A percentile compares a stretch with the other conserved stretches of the same genome.
phyloP scores from a whole-genome alignment of 2,797 vertebrate genomes.

The Tympanoctomys barrerae region DNA sequence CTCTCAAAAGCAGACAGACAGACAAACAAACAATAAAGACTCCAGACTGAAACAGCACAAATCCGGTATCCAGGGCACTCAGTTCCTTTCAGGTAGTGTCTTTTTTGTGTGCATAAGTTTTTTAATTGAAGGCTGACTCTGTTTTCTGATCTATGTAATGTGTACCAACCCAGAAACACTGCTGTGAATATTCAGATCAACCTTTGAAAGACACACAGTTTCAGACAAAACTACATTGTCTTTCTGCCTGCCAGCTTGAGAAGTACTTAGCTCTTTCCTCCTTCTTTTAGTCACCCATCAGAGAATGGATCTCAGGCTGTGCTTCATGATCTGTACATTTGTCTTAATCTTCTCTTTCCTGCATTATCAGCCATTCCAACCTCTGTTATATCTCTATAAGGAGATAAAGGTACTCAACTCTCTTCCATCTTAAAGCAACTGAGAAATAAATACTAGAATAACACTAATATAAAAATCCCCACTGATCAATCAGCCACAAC shows the following conservation, averaged over 20 bases:
- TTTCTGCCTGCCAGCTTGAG: not conserved
- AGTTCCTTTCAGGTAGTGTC: not conserved
- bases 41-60: not conserved
- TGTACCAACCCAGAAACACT: not conserved
- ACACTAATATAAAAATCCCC: not conserved
- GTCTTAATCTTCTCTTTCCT: not conserved
- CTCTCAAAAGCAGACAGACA: not conserved
- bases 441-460: not conserved
- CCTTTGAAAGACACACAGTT: not conserved
- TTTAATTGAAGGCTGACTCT: not conserved
- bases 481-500: rapidly evolving
- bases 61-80: not conserved
- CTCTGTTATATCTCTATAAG: not conserved
- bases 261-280: not conserved
- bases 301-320: rapidly evolving
- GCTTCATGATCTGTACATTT: not conserved
- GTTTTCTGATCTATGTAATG: not conserved
- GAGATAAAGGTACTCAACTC: not conserved
- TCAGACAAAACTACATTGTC: not conserved
- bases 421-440: not conserved
- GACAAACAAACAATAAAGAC: too few species aligned
- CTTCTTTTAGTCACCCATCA: too few species aligned
- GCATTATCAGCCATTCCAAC: too few species aligned
- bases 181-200: not conserved
- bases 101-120: not conserved